Evolutionary conservation across 2,888 invertebrate genomes (phyloP).

Genomic region (Rhagophthalmus giganteus): DNA sequence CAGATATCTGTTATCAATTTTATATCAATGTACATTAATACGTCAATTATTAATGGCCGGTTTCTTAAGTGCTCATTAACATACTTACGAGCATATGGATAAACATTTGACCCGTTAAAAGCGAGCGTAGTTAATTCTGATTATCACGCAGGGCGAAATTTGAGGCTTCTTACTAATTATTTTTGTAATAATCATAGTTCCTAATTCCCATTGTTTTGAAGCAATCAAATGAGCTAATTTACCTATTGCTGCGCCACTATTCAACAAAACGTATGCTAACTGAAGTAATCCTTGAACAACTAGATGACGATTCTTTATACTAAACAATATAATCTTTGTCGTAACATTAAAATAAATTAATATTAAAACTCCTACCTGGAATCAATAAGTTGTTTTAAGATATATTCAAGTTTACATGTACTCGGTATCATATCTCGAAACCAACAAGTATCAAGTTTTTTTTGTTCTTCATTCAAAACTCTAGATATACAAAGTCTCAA

Average conservation of each 20-base stretch:
- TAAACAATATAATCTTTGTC: conserved; percentile 16
- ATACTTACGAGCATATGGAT: conserved; percentile 61
- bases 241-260: conserved; percentile 45
- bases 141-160: conserved; percentile 60
- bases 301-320: conserved; percentile 54
- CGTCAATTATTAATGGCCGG: not conserved
- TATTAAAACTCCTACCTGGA: conserved; percentile 53
- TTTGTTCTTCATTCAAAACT: conserved; percentile 47
- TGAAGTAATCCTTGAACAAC: conserved; percentile 55
- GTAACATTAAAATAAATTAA: not conserved
- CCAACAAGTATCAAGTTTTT: conserved; percentile 58
- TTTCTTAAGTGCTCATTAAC: not conserved
- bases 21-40: not conserved
- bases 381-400: conserved; percentile 56
- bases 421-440: conserved; percentile 56
- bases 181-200: conserved; percentile 62
- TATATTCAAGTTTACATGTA: conserved; percentile 49
- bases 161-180: conserved; percentile 62
- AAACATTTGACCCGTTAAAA: conserved; percentile 58
- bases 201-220: conserved; percentile 57
- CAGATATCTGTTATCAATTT: too few species aligned
- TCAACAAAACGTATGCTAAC: conserved; percentile 53
- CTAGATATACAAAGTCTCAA: conserved; percentile 47
- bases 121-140: conserved; percentile 62
- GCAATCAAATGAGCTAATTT: conserved; percentile 43